These are phyloP conservation scores for Periophthalmus modestus DNA, from an alignment of 2,113 vertebrate species.

Conservation along the genomic window DNA sequence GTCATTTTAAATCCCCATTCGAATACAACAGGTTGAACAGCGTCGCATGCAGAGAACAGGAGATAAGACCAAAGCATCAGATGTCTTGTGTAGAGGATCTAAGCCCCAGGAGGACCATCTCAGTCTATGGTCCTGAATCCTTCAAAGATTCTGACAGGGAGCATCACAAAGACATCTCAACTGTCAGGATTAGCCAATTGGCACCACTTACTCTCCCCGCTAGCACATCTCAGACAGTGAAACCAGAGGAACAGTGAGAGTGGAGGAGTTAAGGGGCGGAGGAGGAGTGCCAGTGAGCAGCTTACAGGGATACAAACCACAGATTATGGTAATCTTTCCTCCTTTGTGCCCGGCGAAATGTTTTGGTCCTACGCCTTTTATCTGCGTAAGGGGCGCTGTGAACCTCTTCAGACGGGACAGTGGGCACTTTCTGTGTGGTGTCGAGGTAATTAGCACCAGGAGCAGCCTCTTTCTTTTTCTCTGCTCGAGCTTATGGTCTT, in stretches of 20 bases:
- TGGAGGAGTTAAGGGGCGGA: conserved; percentile 48
- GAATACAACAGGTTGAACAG: neutral
- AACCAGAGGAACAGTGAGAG: conserved; percentile 55
- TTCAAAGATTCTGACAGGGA: conserved; percentile 75
- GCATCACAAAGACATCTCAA: conserved; percentile 96
- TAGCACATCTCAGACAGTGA: conserved; percentile 77
- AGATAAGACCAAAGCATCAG: neutral
- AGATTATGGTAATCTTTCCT: conserved; percentile 99
- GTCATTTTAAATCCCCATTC: neutral
- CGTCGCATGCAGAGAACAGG: neutral
- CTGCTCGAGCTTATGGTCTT: conserved; percentile 99
- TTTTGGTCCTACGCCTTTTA: conserved; percentile 99
- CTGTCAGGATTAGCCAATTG: conserved; percentile 87
- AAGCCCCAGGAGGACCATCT: neutral
- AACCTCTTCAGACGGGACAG: conserved; percentile 99
- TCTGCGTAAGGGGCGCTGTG: conserved; percentile 98
- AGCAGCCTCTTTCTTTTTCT: conserved; percentile 96
- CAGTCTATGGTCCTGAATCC: neutral
- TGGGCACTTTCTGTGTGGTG: conserved; percentile 99
- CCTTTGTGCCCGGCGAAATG: conserved; percentile 98
- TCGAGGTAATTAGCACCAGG: conserved; percentile 99
- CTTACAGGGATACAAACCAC: conserved; percentile 96
- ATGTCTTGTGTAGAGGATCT: neutral
- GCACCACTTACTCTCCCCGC: conserved; percentile 86
- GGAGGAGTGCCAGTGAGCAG: conserved; percentile 74